Percentiles rank a stretch among this genome's conserved stretches.
Conservation (phyloP, 2,113 vertebrate species). For the Pogonocichla stellata region DNA sequence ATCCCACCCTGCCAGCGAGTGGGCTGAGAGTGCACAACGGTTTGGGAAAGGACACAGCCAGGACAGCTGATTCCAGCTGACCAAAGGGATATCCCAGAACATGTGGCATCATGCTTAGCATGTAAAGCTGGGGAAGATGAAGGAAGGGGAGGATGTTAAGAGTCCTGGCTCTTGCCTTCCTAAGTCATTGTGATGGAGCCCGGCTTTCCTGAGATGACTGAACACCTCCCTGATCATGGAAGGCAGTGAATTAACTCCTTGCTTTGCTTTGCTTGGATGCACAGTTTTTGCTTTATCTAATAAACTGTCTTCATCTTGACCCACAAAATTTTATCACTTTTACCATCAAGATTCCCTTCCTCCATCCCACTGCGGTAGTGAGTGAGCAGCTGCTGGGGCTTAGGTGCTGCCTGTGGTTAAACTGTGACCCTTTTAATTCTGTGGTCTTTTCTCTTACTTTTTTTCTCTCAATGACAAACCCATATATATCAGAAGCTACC, state of each 20-base stretch:
- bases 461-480: neutral
- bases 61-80: neutral
- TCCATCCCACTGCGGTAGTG: fast-evolving
- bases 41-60: neutral
- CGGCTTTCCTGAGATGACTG: neutral
- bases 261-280: neutral
- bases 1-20: fast-evolving
- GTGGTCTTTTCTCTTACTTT: neutral
- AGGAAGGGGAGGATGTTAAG: neutral
- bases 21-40: neutral
- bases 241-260: neutral
- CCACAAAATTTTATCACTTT: neutral
- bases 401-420: neutral
- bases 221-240: neutral
- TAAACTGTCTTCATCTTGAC: neutral
- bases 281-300: neutral
- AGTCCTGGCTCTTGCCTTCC: neutral
- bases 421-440: neutral
- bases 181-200: neutral
- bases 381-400: fast-evolving
- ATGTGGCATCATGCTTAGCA: neutral
- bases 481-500: neutral
- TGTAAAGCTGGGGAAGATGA: neutral
- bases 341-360: neutral
- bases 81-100: neutral